Evolutionary conservation across 23 tunicate species (phyloP).

Genomic region (Trididemnum nubilum): DNA sequence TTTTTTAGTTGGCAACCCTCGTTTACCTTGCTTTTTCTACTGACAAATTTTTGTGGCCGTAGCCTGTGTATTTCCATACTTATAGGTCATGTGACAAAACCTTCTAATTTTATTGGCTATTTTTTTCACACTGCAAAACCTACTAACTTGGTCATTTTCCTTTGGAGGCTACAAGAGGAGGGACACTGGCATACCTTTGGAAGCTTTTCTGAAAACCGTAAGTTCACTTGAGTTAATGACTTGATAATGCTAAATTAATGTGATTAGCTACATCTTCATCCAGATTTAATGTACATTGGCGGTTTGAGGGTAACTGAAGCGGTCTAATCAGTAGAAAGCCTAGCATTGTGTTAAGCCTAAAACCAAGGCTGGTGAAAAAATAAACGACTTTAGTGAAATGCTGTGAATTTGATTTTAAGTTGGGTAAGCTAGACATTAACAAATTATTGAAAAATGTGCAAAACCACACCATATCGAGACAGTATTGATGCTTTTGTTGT

Average conservation of each 20-base stretch:
- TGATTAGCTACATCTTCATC: background rate
- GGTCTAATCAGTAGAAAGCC: background rate
- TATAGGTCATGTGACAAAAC: background rate
- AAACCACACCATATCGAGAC: background rate
- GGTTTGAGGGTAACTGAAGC: background rate
- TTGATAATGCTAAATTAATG: background rate
- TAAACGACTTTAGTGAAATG: background rate
- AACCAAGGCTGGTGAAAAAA: background rate
- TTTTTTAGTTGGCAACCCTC: background rate
- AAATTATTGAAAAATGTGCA: background rate
- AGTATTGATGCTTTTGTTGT: background rate
- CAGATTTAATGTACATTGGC: background rate
- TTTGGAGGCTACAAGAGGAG: background rate
- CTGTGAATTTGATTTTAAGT: background rate
- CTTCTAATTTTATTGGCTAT: background rate
- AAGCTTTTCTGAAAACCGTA: background rate
- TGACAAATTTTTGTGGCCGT: conserved; percentile 1
- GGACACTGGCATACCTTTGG: background rate
- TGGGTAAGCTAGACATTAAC: background rate
- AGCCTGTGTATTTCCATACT: conserved; percentile 1
- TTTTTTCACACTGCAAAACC: background rate
- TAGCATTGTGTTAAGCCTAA: background rate
- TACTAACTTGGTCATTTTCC: background rate
- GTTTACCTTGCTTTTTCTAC: background rate
- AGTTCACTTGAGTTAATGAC: background rate